These are phyloP conservation scores for Oxygymnocypris stewartii DNA, from an alignment of 2,113 vertebrate species.

Conservation along the genomic window DNA sequence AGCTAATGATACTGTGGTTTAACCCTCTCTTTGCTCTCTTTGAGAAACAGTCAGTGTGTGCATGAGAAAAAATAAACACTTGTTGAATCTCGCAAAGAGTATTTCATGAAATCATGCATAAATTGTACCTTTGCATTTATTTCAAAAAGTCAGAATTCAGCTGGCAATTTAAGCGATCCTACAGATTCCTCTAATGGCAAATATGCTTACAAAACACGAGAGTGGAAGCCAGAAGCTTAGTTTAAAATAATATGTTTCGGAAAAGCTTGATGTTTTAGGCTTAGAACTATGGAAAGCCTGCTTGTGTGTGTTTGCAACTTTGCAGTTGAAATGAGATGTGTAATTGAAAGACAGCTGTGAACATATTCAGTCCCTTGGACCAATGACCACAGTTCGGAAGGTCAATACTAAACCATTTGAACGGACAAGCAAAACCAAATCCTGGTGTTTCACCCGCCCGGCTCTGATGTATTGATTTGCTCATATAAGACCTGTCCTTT, in stretches of 20 bases:
- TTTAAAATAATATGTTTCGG: background rate
- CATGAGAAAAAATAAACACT: background rate
- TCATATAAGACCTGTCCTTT: constrained; percentile 15
- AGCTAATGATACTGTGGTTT: background rate
- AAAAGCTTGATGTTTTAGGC: constrained; percentile 7
- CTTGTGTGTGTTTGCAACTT: background rate
- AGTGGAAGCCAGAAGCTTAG: background rate
- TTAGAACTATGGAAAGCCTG: background rate
- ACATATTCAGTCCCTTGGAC: background rate
- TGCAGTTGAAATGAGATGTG: background rate
- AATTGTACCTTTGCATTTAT: background rate
- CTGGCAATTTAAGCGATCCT: background rate
- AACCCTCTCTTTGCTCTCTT: background rate
- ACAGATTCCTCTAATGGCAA: constrained; percentile 2
- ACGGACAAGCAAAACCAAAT: constrained; percentile 7
- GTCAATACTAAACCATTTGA: constrained; percentile 9
- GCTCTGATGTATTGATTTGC: constrained; percentile 11
- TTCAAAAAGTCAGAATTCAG: background rate
- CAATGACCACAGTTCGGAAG: constrained; percentile 9
- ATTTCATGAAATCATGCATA: background rate
- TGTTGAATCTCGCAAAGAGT: constrained; percentile 17
- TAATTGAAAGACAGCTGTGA: background rate
- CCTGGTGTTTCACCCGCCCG: background rate
- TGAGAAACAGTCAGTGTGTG: background rate
- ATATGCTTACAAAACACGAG: background rate